phyloP scores from a whole-genome alignment of 2,797 vertebrate genomes.

The Rhinophrynus dorsalis region DNA sequence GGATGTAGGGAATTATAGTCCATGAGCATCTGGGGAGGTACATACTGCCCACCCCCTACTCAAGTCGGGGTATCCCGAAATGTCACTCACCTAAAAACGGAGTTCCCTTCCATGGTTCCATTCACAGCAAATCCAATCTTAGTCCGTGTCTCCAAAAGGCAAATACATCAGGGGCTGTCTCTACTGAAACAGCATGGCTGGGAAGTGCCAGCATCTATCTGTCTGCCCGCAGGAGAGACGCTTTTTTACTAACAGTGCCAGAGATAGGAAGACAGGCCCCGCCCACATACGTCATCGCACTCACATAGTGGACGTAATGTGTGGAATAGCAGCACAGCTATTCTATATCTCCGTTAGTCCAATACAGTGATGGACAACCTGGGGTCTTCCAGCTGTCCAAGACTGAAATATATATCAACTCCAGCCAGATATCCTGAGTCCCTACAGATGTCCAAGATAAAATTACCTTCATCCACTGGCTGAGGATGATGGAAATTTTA shows the following conservation, averaged over 20 bases:
- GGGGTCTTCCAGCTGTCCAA: no score
- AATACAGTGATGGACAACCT: background rate
- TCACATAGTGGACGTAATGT: conserved; percentile 13
- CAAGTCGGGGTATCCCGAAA: no score
- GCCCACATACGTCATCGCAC: conserved; percentile 10
- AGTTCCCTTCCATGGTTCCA: background rate
- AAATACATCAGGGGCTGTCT: background rate
- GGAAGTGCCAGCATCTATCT: conserved; percentile 18
- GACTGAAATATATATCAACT: no score
- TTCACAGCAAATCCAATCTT: background rate
- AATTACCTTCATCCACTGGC: no score
- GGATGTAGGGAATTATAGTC: no score
- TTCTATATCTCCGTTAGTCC: background rate
- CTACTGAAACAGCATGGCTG: background rate
- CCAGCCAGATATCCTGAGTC: no score
- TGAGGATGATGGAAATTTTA: no score
- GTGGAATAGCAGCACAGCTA: background rate
- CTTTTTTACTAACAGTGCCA: background rate
- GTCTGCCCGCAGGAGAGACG: background rate
- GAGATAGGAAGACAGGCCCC: background rate
- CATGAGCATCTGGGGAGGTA: no score
- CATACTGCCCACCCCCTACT: no score
- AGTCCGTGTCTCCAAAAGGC: background rate
- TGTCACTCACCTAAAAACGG: background rate
- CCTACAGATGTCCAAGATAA: no score